Base-by-base conservation (phyloP, 1,140 invertebrate genomes). In the Drosophila prosaltans region DNA sequence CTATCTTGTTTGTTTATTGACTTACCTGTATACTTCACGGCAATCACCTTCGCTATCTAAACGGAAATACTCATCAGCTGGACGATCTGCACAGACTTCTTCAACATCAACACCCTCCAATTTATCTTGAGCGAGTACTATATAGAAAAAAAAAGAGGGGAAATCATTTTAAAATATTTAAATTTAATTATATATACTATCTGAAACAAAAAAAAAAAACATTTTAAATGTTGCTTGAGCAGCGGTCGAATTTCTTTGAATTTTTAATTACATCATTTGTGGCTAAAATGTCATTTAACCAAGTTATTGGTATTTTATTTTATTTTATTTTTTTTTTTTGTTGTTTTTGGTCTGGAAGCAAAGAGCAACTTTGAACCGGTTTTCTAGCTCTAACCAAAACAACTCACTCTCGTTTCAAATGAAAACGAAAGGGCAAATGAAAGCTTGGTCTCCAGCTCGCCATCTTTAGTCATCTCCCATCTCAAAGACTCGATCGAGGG, bases 21-120 rank as follows among this genome's bases (percentile, higher is more conserved):
- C 86, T 95, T 94, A 97, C 97, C 97, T 97, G 86, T 98, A 97
- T 69, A 98, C 97, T 93, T 98, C 97, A 78, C 97, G 95, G 93
- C 97, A 98, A 92, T 98, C 97, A 69, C 96, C 96, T 51, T 97
- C 96, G 26, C 95, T 95, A 65, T 95, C 95, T 80, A 98, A 93
- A 65, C 97, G 94, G 94, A 98, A 98, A 93, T 98, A 98, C 92
- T 98, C 97, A 83, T 98, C 96, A 24, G 95, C 96, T 2, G 97
- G 96, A 83, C 97, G 94, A 81, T 96, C 96, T 71, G 96, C 95
- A 91, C 97, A 98, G 11, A 97, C 94, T 92, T 97, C 95, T 86
- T 98, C 97, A 11, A 97, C 94, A 80, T 95, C 96, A 62, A 95
- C 93, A 43, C 96, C 95, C 16, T 94, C 93, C 24, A 94, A 94